These are phyloP conservation scores for Cotesia vestalis DNA, from an alignment of 1,140 invertebrate genomes.

Conservation along the genomic window DNA sequence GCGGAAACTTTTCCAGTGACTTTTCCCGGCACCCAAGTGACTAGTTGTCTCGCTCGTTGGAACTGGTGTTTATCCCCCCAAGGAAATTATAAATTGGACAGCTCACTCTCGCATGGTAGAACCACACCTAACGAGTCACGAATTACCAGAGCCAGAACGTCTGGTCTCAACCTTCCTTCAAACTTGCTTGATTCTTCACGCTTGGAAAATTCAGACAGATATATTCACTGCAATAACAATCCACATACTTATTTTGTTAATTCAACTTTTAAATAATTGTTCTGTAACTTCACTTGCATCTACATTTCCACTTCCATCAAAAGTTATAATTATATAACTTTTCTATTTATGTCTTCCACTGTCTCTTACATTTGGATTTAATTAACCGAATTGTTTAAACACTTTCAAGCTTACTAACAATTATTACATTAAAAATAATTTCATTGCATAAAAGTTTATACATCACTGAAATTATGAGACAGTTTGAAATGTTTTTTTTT, in stretches of 20 bases:
- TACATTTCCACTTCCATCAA: too few species aligned
- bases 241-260: conserved; percentile 1
- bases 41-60: conserved; percentile 17
- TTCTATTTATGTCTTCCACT: too few species aligned
- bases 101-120: conserved; percentile 33
- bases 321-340: too few species aligned
- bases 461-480: too few species aligned
- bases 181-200: conserved; percentile 28
- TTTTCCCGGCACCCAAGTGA: neutral
- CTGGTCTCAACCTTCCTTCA: conserved; percentile 16
- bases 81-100: conserved; percentile 51
- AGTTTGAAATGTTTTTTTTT: too few species aligned
- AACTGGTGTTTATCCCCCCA: conserved; percentile 32
- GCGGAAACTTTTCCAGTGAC: conserved; percentile 12
- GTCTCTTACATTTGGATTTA: too few species aligned
- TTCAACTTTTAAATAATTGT: conserved; percentile 11
- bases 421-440: too few species aligned
- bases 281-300: neutral
- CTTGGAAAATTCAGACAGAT: conserved; percentile 23
- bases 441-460: too few species aligned
- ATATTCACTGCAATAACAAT: conserved; percentile 17
- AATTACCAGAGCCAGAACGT: conserved; percentile 22
- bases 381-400: too few species aligned
- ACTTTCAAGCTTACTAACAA: too few species aligned
- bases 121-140: conserved; percentile 26